Conservation (phyloP, 2,113 vertebrate species). For the Anguilla rostrata region DNA sequence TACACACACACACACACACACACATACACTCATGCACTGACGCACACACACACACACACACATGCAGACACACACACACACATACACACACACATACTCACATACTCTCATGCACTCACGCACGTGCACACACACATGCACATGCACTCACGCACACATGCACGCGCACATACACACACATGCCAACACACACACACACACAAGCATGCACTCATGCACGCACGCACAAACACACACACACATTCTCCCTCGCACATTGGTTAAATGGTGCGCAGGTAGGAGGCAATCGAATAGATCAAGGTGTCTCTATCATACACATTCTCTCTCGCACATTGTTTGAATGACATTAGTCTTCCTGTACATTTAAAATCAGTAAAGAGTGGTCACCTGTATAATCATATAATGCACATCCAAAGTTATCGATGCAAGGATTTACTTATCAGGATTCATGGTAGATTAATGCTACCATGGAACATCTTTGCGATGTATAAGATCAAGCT, state of each 20-base stretch:
- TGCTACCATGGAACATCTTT: background rate
- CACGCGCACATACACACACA: background rate
- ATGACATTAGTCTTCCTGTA: slow-evolving; percentile 7
- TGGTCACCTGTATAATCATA: background rate
- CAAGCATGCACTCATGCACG: no score
- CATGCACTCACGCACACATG: no score
- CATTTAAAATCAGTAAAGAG: background rate
- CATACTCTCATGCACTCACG: background rate
- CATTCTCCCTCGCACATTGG: background rate
- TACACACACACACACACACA: background rate
- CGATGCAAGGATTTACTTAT: background rate
- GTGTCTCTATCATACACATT: background rate
- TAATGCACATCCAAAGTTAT: background rate
- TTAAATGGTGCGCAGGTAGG: no score
- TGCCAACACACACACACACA: background rate
- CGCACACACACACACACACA: background rate
- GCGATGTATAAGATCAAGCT: no score
- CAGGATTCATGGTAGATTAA: background rate
- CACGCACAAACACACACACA: background rate
- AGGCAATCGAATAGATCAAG: no score
- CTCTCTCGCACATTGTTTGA: background rate
- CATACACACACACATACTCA: no score
- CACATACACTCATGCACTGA: no score
- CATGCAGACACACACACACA: background rate
- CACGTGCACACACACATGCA: background rate